Evolutionary conservation across 1,140 invertebrate species (phyloP).

Genomic region (Drosophila lini): DNA sequence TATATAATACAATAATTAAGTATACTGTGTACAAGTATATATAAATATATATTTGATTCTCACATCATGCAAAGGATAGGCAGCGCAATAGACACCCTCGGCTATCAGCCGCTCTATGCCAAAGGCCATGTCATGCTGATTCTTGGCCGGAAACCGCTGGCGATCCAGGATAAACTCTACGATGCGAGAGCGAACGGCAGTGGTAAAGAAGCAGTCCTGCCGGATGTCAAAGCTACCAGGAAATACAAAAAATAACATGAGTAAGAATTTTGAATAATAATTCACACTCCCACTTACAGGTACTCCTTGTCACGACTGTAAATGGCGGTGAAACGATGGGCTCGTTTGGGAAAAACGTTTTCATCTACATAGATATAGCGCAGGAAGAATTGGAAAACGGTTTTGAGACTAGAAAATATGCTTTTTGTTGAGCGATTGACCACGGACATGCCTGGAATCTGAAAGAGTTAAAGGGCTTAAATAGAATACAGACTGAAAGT

Average conservation of each 20-base stretch:
- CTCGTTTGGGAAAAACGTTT: conserved; percentile 88
- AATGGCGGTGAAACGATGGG: conserved; percentile 91
- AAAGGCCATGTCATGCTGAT: conserved; percentile 90
- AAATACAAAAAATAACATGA: conserved; percentile 12
- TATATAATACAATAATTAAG: no score
- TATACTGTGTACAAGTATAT: no score
- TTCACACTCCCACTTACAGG: conserved; percentile 86
- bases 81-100: conserved; percentile 91
- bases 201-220: conserved; percentile 93
- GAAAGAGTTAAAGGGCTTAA: conserved; percentile 11
- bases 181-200: conserved; percentile 93
- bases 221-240: conserved; percentile 91
- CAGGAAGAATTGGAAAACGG: conserved; percentile 86
- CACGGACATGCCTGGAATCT: conserved; percentile 88
- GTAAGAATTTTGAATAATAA: background rate
- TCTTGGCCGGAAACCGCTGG: conserved; percentile 90
- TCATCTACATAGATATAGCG: conserved; percentile 88
- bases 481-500: background rate
- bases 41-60: conserved; percentile 71
- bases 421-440: conserved; percentile 87
- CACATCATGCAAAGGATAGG: conserved; percentile 96
- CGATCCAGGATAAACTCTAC: conserved; percentile 96
- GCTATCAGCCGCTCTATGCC: conserved; percentile 93
- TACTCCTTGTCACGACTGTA: conserved; percentile 95
- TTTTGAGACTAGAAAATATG: conserved; percentile 87